Conservation (phyloP, 2,797 vertebrate genomes). For the Parauchenoglanis punctatus region DNA sequence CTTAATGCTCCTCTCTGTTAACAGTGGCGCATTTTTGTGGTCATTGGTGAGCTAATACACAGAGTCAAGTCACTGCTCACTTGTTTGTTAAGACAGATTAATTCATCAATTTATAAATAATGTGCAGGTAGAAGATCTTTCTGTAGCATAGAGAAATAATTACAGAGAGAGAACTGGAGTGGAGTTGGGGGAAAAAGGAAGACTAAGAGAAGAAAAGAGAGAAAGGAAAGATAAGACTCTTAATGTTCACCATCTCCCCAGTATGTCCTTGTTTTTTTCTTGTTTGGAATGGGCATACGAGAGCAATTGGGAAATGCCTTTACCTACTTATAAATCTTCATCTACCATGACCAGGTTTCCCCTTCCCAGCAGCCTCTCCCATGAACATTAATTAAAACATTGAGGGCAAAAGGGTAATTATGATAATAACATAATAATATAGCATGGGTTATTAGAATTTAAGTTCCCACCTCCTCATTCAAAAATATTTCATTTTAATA, state of each 20-base stretch:
- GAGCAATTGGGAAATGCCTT: constrained; percentile 78
- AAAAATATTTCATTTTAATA: constrained; percentile 79
- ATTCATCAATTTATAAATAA: constrained; percentile 79
- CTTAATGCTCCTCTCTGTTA: constrained; percentile 29
- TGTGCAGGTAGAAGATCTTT: constrained; percentile 74
- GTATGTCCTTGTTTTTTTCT: constrained; percentile 38
- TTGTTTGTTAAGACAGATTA: constrained; percentile 81
- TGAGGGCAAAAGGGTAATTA: constrained; percentile 81
- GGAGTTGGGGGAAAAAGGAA: constrained; percentile 6
- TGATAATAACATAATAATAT: constrained; percentile 86
- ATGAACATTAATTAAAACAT: constrained; percentile 82
- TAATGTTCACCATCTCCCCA: constrained; percentile 21
- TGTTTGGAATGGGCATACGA: constrained; percentile 72
- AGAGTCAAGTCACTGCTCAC: constrained; percentile 71
- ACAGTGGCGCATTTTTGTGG: constrained; percentile 37
- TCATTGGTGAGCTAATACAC: constrained; percentile 26
- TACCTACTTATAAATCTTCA: constrained; percentile 67
- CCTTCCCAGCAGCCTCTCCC: constrained; percentile 65
- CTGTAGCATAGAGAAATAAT: constrained; percentile 49
- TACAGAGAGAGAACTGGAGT: constrained; percentile 37
- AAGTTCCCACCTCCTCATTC: constrained; percentile 63
- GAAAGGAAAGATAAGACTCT: not conserved
- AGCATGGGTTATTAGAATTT: constrained; percentile 76
- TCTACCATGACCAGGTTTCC: constrained; percentile 58
- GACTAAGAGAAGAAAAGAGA: not conserved